Percentiles rank a stretch among this genome's conserved stretches.
Evolutionary conservation across 1,140 invertebrate species (phyloP).

Genomic region (Bombus sibiricus): DNA sequence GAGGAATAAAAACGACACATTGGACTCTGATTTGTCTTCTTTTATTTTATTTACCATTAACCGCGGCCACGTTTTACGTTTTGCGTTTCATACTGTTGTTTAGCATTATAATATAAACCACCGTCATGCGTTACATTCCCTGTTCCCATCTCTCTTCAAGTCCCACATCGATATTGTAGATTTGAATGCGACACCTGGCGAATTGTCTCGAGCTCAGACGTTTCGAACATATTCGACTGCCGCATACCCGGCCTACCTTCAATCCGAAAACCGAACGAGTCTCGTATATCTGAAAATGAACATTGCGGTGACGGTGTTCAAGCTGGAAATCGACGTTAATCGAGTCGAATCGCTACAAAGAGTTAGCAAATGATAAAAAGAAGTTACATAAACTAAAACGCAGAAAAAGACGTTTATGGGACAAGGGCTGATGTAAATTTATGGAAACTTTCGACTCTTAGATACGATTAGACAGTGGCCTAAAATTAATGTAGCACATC

Average conservation of each 20-base stretch:
- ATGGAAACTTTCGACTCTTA: constrained; percentile 51
- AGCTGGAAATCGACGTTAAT: constrained; percentile 1
- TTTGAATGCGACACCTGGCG: constrained; percentile 1
- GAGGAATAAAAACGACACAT: constrained; percentile 78
- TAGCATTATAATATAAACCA: neutral
- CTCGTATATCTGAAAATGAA: neutral
- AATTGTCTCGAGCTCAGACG: constrained; percentile 26
- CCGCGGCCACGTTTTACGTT: constrained; percentile 10
- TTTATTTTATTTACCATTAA: constrained; percentile 13
- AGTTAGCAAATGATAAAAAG: neutral
- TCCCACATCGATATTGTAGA: neutral
- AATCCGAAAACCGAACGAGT: constrained; percentile 29
- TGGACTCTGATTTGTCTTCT: constrained; percentile 67
- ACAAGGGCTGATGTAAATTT: constrained; percentile 18
- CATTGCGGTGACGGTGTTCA: neutral
- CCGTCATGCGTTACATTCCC: neutral
- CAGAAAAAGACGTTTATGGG: neutral
- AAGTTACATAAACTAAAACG: neutral
- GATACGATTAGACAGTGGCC: constrained; percentile 60
- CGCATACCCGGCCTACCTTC: constrained; percentile 66
- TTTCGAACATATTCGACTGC: constrained; percentile 56
- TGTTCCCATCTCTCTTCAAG: neutral
- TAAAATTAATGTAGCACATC: constrained; percentile 54
- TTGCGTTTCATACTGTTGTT: neutral
- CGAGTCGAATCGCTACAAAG: constrained; percentile 28